Conservation (phyloP, 2,797 vertebrate genomes). For the Avahi laniger region DNA sequence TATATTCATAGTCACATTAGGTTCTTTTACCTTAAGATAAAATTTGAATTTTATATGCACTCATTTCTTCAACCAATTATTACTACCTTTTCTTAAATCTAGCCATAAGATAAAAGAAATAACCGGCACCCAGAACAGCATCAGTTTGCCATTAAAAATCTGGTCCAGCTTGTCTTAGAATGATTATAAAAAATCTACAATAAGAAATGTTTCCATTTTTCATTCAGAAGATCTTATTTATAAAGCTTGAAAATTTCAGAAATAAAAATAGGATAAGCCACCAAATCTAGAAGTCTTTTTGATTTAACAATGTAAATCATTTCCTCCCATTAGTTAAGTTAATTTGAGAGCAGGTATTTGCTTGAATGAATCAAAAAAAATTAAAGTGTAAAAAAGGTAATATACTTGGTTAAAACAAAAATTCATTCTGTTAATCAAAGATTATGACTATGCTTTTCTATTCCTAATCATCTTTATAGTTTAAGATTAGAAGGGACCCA, state of each 20-base stretch:
- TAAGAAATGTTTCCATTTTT: background rate
- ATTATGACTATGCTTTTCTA: background rate
- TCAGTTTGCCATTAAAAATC: background rate
- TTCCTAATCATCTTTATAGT: background rate
- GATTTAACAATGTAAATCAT: background rate
- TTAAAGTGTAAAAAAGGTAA: background rate
- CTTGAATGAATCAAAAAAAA: background rate
- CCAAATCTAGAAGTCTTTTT: background rate
- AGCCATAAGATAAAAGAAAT: background rate
- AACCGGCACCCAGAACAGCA: background rate
- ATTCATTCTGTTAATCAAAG: background rate
- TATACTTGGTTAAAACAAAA: background rate
- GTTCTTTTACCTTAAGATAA: background rate
- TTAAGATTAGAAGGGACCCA: background rate
- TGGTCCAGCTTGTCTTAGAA: background rate
- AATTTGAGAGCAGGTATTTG: conserved; percentile 1
- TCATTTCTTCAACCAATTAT: background rate
- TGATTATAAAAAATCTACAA: background rate
- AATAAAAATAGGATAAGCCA: background rate
- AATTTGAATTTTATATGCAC: background rate
- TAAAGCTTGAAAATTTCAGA: background rate
- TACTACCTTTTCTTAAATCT: background rate
- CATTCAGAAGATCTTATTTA: background rate
- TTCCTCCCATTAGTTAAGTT: background rate
- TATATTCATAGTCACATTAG: background rate